Base-by-base conservation (phyloP, 1,140 invertebrate species). In the Andricus grossulariae region DNA sequence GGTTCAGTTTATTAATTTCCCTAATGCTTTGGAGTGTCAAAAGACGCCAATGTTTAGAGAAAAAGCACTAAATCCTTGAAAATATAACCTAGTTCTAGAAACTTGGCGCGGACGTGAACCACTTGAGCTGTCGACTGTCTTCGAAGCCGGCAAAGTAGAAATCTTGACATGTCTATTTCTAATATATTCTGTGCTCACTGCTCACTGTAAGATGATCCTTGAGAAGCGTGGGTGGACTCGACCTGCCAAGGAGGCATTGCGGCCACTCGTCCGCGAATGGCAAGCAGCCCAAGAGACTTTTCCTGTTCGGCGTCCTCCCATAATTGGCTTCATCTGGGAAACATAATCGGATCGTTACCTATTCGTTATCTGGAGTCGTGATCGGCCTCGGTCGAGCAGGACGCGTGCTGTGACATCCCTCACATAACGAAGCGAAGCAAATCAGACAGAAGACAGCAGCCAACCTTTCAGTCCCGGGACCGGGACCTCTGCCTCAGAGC, bases 271-370 rank as follows among this genome's bases (percentile, higher is more conserved):
- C 25, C 77, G 79, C 76, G 79, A 74, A 71, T 71, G n/a, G 55
- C n/a, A 50, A 75, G 74, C 5, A 55, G 55, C 51, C 50, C 19
- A 15, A 15, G 25, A 32, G 16, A 72, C 11, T 72, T 52, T 72
- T 25, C 39, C 39, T 39, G 80, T 80, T 78, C 82, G 82, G 80
- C 80, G 78, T 77, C 82, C 82, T 85, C 76, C 83, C 80, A 80
- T 86, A 86, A 87, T 87, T 87, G 86, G 84, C 81, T 78, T 86
- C 79, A 86, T 85, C 82, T 82, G 75, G 79, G 82, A 83, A 86
- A 85, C 79, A 85, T 85, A 87, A 85, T 86, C 86, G 78, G 84
- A 85, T 88, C 86, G 86, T 87, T 88, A 86, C 84, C 85, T 88
- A 86, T 86, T 86, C 84, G 84, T 85, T 86, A 86, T 85, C 82